Evolutionary conservation across 2,113 vertebrate genomes (phyloP).

Genomic region (Anoplopoma fimbria): DNA sequence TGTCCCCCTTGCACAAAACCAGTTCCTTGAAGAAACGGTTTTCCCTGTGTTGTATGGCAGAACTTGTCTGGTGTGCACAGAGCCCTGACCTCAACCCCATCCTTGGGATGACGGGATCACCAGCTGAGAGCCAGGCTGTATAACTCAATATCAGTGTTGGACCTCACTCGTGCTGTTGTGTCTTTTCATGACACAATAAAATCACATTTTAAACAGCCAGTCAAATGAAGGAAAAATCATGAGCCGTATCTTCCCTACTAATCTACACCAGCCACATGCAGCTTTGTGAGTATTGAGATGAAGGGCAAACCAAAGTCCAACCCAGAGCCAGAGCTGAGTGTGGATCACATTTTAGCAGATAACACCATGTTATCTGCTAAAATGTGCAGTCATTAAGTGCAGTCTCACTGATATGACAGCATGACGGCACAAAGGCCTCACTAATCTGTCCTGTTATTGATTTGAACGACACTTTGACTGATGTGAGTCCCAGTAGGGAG

Average conservation of each 20-base stretch:
- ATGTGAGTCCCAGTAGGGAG: conserved; percentile 21
- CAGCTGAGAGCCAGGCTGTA: not conserved
- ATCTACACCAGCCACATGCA: not conserved
- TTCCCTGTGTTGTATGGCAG: not conserved
- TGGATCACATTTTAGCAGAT: conserved; percentile 35
- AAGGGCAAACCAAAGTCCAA: conserved; percentile 18
- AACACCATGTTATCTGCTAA: no score
- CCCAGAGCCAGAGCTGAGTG: conserved; percentile 21
- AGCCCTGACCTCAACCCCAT: not conserved
- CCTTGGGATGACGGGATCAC: not conserved
- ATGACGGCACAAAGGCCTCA: not conserved
- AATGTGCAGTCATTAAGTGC: no score
- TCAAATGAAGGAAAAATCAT: not conserved
- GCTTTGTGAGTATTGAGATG: not conserved
- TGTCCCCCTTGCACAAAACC: not conserved
- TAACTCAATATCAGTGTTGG: not conserved
- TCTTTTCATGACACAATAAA: not conserved
- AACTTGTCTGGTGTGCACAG: not conserved
- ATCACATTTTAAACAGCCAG: not conserved
- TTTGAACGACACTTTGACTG: conserved; percentile 18
- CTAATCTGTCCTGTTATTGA: not conserved
- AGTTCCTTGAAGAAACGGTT: not conserved
- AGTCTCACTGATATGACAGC: not conserved
- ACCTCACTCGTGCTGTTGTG: not conserved
- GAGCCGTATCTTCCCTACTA: not conserved